phyloP scores from a whole-genome alignment of 1,140 invertebrate species.

The Araneus ventricosus region DNA sequence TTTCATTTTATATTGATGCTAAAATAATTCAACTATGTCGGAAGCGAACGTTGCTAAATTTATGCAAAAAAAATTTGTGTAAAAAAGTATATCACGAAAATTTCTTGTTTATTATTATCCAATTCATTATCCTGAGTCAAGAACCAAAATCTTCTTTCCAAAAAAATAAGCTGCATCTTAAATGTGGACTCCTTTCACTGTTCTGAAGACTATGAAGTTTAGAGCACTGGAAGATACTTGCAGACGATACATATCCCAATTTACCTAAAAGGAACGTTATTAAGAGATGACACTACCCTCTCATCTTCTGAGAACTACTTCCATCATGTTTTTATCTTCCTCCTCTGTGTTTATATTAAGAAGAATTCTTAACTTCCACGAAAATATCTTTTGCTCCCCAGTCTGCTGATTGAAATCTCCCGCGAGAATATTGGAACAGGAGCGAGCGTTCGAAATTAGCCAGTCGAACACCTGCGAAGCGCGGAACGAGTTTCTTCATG shows the following conservation, averaged over 20 bases:
- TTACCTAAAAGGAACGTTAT: constrained; percentile 4
- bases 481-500: background rate
- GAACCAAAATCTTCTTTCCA: too few species aligned
- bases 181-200: too few species aligned
- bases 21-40: too few species aligned
- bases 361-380: background rate
- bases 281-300: background rate
- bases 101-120: too few species aligned
- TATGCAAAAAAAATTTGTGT: too few species aligned
- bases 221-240: background rate
- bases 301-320: background rate
- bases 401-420: background rate
- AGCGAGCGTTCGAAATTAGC: background rate
- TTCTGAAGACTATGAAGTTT: background rate
- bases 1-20: too few species aligned
- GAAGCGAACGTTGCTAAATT: too few species aligned
- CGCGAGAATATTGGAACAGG: background rate
- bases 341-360: background rate
- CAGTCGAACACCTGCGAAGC: constrained; percentile 13
- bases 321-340: background rate
- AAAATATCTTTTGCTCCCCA: background rate
- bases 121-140: too few species aligned
- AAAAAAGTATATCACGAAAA: too few species aligned
- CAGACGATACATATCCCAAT: too few species aligned
- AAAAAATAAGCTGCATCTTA: too few species aligned